phyloP scores from a whole-genome alignment of 1,140 invertebrate species.

The Parasteatoda tepidariorum region DNA sequence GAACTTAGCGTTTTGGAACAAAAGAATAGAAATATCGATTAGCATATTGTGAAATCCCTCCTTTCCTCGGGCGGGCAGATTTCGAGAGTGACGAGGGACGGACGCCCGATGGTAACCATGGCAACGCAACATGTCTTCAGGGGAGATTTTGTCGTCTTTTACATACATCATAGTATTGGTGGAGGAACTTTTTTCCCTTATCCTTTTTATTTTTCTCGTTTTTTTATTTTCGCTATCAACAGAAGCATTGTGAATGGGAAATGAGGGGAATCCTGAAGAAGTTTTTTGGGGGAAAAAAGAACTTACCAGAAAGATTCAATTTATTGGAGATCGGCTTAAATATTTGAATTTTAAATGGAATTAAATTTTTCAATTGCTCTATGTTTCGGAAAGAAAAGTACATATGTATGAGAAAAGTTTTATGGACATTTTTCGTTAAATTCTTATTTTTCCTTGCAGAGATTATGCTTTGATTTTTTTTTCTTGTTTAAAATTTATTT shows the following conservation, averaged over 20 bases:
- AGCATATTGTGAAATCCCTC: conserved; percentile 48
- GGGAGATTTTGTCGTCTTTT: conserved; percentile 16
- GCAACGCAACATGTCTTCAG: conserved; percentile 37
- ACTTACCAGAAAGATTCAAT: neutral
- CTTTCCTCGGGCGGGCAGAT: conserved; percentile 24
- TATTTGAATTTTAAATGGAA: no score
- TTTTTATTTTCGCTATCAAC: neutral
- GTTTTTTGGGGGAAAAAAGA: neutral
- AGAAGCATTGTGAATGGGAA: neutral
- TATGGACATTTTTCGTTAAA: no score
- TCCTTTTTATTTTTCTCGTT: neutral
- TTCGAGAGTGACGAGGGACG: conserved; percentile 31
- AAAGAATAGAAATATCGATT: conserved; percentile 49
- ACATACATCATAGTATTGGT: conserved; percentile 2
- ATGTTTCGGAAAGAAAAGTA: no score
- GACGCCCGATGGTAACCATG: conserved; percentile 19
- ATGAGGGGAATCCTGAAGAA: neutral
- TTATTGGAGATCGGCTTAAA: neutral
- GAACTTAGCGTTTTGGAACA: neutral
- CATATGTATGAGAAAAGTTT: no score
- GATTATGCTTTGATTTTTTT: no score
- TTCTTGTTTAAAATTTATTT: no score
- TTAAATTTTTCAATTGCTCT: no score
- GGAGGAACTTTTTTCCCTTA: neutral
- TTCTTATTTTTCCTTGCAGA: no score